phyloP scores from a whole-genome alignment of 2,113 vertebrate species.

The Cyanistes caeruleus region DNA sequence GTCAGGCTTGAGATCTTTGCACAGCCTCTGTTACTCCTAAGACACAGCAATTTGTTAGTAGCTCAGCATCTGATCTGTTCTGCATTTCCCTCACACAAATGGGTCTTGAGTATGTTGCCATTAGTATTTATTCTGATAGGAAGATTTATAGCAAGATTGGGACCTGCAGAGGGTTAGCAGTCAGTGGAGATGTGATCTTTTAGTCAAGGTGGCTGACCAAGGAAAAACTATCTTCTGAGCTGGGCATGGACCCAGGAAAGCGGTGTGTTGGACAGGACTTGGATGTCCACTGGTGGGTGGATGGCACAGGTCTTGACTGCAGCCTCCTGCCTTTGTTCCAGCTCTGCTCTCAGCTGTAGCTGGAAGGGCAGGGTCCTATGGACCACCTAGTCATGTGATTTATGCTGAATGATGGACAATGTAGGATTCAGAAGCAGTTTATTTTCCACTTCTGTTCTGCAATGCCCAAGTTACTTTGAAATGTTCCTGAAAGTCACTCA shows the following conservation, averaged over 20 bases:
- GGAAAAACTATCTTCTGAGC: neutral
- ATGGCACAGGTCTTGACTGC: fast-evolving
- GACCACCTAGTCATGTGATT: neutral
- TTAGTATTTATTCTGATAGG: neutral
- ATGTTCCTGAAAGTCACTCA: neutral
- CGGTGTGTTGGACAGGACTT: neutral
- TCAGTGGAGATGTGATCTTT: neutral
- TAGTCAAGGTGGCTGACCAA: neutral
- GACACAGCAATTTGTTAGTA: neutral
- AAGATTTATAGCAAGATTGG: neutral
- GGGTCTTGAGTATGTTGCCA: neutral
- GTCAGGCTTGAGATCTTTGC: neutral
- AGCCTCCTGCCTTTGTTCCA: neutral
- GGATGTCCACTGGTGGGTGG: neutral
- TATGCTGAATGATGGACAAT: neutral
- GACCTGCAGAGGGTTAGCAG: neutral
- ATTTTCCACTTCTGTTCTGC: neutral
- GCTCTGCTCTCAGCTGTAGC: neutral
- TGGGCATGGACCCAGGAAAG: neutral
- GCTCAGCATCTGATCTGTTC: neutral
- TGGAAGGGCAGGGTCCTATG: neutral
- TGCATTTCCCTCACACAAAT: neutral
- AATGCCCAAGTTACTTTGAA: neutral
- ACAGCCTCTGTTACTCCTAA: neutral
- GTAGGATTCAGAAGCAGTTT: neutral